Evolutionary conservation across 2,888 invertebrate species (phyloP).

Genomic region (Philopedon plagiatum): DNA sequence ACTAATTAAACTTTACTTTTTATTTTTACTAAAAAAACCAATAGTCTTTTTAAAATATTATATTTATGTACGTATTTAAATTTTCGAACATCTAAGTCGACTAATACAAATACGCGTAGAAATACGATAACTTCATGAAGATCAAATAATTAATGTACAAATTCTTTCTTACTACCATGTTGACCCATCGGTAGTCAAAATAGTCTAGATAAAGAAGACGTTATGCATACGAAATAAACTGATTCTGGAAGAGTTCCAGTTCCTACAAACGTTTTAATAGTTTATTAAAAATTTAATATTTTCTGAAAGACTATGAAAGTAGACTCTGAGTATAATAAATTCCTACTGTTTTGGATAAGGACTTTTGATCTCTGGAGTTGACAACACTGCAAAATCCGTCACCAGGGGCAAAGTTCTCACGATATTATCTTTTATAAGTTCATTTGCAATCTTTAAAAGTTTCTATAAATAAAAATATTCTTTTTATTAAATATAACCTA

Average conservation of each 20-base stretch:
- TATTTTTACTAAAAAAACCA: too few species aligned
- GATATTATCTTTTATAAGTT: slow-evolving; percentile 34
- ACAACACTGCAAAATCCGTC: slow-evolving; percentile 21
- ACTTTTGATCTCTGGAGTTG: slow-evolving; percentile 14
- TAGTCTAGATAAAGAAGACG: slow-evolving; percentile 9
- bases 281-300: not conserved
- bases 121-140: slow-evolving; percentile 63
- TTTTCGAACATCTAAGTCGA: not conserved
- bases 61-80: too few species aligned
- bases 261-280: not conserved
- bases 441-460: slow-evolving; percentile 20
- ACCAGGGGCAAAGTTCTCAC: slow-evolving; percentile 31
- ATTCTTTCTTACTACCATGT: slow-evolving; percentile 65
- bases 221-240: not conserved
- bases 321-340: not conserved
- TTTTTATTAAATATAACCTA: slow-evolving; percentile 14
- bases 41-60: not conserved
- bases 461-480: slow-evolving; percentile 13
- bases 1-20: not conserved
- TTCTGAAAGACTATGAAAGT: not conserved
- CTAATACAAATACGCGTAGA: slow-evolving; percentile 51
- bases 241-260: not conserved
- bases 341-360: not conserved
- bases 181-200: slow-evolving; percentile 41
- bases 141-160: slow-evolving; percentile 65